Base-by-base conservation (phyloP, 2,888 invertebrate species). In the Cephonodes hylas region DNA sequence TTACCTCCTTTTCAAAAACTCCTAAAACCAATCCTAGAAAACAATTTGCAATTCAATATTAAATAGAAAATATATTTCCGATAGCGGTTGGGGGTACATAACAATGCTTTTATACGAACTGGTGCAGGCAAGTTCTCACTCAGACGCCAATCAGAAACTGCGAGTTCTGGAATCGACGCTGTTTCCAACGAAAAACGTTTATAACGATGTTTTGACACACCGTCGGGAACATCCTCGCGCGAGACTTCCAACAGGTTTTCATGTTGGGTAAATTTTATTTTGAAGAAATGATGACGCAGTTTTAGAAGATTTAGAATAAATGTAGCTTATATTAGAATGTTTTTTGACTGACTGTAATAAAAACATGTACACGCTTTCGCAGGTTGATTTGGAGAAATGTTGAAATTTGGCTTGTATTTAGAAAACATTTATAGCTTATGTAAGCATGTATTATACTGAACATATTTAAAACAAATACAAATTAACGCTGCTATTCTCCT, bases 21-120 rank as follows among this genome's bases (percentile, higher is more conserved):
- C 38, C 3, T n/a, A 38, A n/a, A 4, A 38, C 1, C 13, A n/a
- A 38, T 3, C n/a, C 38, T 10, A 45, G 10, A 58, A 45, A 46
- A 58, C 46, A 57, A 57, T 38, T n/a, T 42, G n/a, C 15, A 42
- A 25, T 42, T 23, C 8, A 34, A 31, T 27, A 44, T 59, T 13
- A 15, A 7, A 23, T 48, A 34, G 46, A 34, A 59, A 48, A 38
- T 27, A 38, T 38, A 48, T 59, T 18, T 60, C 18, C 23, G 15
- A 53, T 42, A 25, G 48, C 53, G 53, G 53, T 3, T n/a, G 38
- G 48, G 25, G 64, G 63, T 70, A 73, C 73, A 73, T 65, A 71
- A 73, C 68, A 73, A 71, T 63, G 74, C 74, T 74, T 68, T 72
- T 66, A 67, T 64, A 59, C 59, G 61, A 64, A 68, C 61, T 59